These are phyloP conservation scores for Sphaerophoria taeniata DNA, from an alignment of 2,888 invertebrate species.

Conservation along the genomic window DNA sequence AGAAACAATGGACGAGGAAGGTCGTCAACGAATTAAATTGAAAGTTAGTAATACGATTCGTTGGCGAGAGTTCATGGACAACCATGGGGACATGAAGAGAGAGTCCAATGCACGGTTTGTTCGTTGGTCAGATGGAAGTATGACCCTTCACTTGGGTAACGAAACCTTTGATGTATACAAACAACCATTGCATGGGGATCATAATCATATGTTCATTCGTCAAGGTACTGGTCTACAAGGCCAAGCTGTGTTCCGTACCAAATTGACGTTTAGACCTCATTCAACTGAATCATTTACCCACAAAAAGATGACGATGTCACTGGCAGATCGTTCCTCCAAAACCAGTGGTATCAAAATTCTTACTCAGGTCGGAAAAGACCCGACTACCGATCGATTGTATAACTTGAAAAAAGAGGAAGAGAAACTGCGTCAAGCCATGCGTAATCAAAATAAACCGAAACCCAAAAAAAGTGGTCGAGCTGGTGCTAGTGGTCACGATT, in stretches of 20 bases:
- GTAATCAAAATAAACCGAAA: slow-evolving; percentile 85
- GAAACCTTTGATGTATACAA: slow-evolving; percentile 99
- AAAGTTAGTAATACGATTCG: slow-evolving; percentile 99
- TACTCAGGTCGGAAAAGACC: slow-evolving; percentile 91
- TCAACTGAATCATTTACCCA: slow-evolving; percentile 99
- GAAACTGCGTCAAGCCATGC: slow-evolving; percentile 93
- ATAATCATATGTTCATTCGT: slow-evolving; percentile 98
- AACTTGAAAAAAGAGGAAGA: slow-evolving; percentile 99
- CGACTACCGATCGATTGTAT: slow-evolving; percentile 95
- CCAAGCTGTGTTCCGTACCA: slow-evolving; percentile 98
- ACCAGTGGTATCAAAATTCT: slow-evolving; percentile 97
- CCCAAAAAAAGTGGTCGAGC: slow-evolving; percentile 83
- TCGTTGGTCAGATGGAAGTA: slow-evolving; percentile 98
- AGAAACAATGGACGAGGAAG: slow-evolving; percentile 98
- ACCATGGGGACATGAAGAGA: slow-evolving; percentile 90
- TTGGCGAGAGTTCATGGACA: slow-evolving; percentile 94
- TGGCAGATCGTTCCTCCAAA: slow-evolving; percentile 97
- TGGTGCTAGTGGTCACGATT: slow-evolving; percentile 81
- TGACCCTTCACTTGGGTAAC: slow-evolving; percentile 97
- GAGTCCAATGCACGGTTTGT: slow-evolving; percentile 98
- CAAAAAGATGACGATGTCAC: slow-evolving; percentile 98
- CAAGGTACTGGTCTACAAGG: slow-evolving; percentile 99
- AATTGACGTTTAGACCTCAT: slow-evolving; percentile 98
- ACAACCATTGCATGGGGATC: slow-evolving; percentile 96
- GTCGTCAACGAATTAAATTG: slow-evolving; percentile 91